A percentile compares a stretch with the other conserved stretches of the same genome.
phyloP scores from a whole-genome alignment of 2,888 invertebrate species.

The Limnephilus lunatus region DNA sequence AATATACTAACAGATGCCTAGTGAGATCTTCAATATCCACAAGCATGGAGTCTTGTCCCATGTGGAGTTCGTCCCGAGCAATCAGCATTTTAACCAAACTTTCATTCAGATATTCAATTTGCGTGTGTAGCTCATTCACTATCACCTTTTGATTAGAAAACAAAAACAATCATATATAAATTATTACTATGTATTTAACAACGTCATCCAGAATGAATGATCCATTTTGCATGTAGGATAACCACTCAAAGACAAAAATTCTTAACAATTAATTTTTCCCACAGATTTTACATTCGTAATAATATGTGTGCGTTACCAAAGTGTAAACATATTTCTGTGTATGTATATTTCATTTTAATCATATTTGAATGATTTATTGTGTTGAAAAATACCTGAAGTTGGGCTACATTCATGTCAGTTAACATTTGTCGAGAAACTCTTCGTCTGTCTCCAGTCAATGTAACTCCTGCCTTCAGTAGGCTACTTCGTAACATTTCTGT shows the following conservation, averaged over 20 bases:
- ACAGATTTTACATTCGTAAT: neutral
- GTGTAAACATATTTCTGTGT: neutral
- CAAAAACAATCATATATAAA: neutral
- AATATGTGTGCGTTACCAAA: neutral
- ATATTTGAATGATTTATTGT: neutral
- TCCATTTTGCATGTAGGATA: neutral
- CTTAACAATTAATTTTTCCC: neutral
- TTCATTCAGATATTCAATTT: conserved; percentile 95
- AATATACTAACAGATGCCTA: conserved; percentile 85
- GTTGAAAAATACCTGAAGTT: conserved; percentile 77
- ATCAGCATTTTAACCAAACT: conserved; percentile 92
- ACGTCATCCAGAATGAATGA: neutral
- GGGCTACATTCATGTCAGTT: conserved; percentile 95
- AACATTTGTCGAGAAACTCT: conserved; percentile 90
- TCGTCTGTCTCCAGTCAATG: conserved; percentile 88
- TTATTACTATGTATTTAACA: neutral
- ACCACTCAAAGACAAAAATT: neutral
- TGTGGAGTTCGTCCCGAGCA: conserved; percentile 96
- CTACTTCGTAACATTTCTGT: conserved; percentile 91
- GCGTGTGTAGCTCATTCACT: conserved; percentile 95
- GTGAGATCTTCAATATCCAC: conserved; percentile 98
- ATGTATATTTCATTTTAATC: neutral
- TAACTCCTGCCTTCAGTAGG: conserved; percentile 89
- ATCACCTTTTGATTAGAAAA: conserved; percentile 83
- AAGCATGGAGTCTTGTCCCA: conserved; percentile 98